phyloP scores from a whole-genome alignment of 2,888 invertebrate species.

The Cylindroiulus punctatus region DNA sequence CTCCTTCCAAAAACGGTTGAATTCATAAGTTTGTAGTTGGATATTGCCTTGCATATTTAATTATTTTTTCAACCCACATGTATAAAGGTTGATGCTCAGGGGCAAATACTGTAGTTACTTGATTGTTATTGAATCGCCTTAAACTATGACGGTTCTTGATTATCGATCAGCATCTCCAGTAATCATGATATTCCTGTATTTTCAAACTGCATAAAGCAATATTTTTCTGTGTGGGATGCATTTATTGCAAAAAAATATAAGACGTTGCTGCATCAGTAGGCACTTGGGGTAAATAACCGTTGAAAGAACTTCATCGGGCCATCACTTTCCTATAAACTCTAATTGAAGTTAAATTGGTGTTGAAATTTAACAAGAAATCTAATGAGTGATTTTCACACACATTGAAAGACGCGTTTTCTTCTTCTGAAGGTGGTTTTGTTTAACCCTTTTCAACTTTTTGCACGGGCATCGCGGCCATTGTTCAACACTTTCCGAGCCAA shows the following conservation, averaged over 20 bases:
- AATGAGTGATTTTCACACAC: slow-evolving; percentile 38
- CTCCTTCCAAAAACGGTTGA: background rate
- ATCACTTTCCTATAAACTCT: slow-evolving; percentile 18
- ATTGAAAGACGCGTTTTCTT: background rate
- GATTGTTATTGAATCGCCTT: background rate
- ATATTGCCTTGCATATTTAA: background rate
- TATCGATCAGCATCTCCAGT: background rate
- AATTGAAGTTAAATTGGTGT: slow-evolving; percentile 38
- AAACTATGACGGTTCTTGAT: background rate
- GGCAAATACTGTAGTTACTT: background rate
- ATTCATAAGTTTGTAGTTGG: background rate
- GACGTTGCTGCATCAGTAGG: background rate
- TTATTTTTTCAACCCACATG: too few species aligned
- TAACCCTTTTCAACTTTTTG: slow-evolving; percentile 1
- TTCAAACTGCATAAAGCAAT: background rate
- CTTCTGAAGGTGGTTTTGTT: background rate
- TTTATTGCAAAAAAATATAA: background rate
- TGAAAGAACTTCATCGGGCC: slow-evolving; percentile 41
- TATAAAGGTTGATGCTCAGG: too few species aligned
- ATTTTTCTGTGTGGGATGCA: background rate
- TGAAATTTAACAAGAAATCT: slow-evolving; percentile 17
- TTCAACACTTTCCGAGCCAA: background rate
- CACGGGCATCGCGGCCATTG: background rate
- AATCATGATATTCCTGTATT: background rate
- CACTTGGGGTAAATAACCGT: slow-evolving; percentile 29